Base-by-base conservation (phyloP, 2,113 vertebrate genomes). In the Speoplatyrhinus poulsoni region DNA sequence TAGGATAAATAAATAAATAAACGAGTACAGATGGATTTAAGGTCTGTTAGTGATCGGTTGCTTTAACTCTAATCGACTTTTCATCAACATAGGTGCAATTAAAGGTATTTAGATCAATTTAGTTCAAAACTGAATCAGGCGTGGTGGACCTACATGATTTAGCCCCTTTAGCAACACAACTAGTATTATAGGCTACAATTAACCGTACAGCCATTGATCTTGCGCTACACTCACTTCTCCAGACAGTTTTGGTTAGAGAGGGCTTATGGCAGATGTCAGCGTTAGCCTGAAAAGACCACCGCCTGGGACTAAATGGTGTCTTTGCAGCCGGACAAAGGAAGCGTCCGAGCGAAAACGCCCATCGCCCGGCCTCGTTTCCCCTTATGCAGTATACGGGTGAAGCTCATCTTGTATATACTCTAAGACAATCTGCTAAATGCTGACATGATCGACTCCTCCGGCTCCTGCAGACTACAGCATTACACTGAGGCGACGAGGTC, bases 21-120 rank as follows among this genome's bases (percentile, higher is more conserved):
- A 89, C 61, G 73, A 83, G 78, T 85, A 83, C 81, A 89, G 85
- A 90, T 89, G 85, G 89, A 88, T 89, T 87, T 83, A 87, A 86
- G 73, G 71, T 77, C 72, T 33, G 77, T 91, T 91, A 93, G 92
- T 90, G 82, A 88, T 88, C 86, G 76, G 73, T 73, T 85, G 91
- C 89, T 92, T 93, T 90, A 90, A 82, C 94, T 93, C 93, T 83
- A 91, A 97, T 96, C 93, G 95, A 95, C 95, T 95, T 97, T 95
- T 96, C 94, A 96, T 95, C 93, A 89, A 90, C 90, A 89, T 90
- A 88, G 90, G 92, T 92, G 92, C 94, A 95, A 96, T 97, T 96
- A 95, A 95, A 94, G 92, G 92, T 94, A 94, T 95, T 96, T 94
- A 89, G 89, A 76, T 80, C 77, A 79, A 94, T 95, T 94, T 93